A percentile compares a stretch with the other conserved stretches of the same genome.
phyloP scores from a whole-genome alignment of 2,797 vertebrate species.

The Mastacembelus armatus region DNA sequence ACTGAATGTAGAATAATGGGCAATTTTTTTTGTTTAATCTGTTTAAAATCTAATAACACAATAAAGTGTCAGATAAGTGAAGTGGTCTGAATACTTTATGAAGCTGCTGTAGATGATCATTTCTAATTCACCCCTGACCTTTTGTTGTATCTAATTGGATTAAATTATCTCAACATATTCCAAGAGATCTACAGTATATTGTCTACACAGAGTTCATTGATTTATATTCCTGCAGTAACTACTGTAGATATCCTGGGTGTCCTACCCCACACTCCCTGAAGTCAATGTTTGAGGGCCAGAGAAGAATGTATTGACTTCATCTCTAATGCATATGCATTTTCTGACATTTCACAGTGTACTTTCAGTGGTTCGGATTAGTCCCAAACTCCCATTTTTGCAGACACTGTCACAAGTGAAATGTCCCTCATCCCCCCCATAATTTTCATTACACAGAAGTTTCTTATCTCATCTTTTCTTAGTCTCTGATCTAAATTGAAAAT shows the following conservation, averaged over 20 bases:
- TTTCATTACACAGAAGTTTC: neutral
- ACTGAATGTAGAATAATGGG: too few relatives aligned
- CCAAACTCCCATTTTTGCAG: constrained; percentile 13
- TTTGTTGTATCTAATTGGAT: neutral
- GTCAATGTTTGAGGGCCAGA: constrained; percentile 49
- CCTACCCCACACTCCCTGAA: constrained; percentile 39
- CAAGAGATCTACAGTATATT: neutral
- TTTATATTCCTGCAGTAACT: constrained; percentile 45
- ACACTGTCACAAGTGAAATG: neutral
- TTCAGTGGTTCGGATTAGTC: constrained; percentile 1
- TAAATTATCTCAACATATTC: neutral
- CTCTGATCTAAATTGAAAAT: constrained; percentile 22
- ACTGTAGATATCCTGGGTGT: constrained; percentile 11
- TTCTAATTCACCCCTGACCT: too few relatives aligned
- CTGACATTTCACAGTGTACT: constrained; percentile 51
- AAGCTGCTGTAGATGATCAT: neutral
- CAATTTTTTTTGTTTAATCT: too few relatives aligned
- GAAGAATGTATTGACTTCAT: constrained; percentile 47
- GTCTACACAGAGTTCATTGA: constrained; percentile 8
- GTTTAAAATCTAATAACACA: too few relatives aligned
- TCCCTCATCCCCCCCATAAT: neutral
- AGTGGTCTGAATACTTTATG: constrained; percentile 3
- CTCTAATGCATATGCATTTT: constrained; percentile 58
- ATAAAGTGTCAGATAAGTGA: too few relatives aligned
- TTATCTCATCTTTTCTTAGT: neutral